Evolutionary conservation across 2,797 vertebrate genomes (phyloP), one percentile per base, ranked within the genome.

Genomic region (Galaxias olidus): DNA sequence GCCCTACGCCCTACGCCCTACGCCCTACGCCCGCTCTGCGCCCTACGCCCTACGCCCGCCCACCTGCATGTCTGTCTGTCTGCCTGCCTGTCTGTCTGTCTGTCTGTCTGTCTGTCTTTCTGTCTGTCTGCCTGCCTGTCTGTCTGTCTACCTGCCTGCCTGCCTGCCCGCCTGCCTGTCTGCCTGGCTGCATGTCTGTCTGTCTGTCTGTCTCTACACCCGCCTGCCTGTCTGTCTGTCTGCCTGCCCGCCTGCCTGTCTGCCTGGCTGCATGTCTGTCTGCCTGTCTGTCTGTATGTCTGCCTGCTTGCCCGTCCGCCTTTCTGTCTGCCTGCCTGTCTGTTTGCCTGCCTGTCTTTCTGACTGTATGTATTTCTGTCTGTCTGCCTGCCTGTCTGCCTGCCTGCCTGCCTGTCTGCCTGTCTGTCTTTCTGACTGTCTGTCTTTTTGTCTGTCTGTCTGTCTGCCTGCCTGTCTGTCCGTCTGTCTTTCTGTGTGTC

Each of bases 191-290:
- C 6, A 2, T 30, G 30, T 30, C 30, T 30, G 30, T 51, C 49
- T 51, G n/a, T 51, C 49, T 10, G 10, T 51, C 49, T 17, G n/a
- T 51, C 49, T 51, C 13, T 51, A n/a, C 1, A 3, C n/a, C 49
- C 14, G 30, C 30, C 30, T 30, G 3, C 6, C 30, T 30, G 30
- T 6, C 30, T 30, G 30, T 6, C 30, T 30, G 30, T 30, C 30
- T 30, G 30, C 6, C 30, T 30, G 30, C 30, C 30, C 6, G 30
- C 30, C 30, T 30, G 30, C 30, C 30, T 30, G 3, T 30, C 30
- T 30, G 30, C 30, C 30, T 30, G 30, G 3, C 70, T 73, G 70
- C n/a, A n/a, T n/a, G n/a, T n/a, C n/a, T n/a, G n/a, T n/a, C n/a
- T n/a, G 20, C 11, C 52, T 54, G 17, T 20, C 49, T 51, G 13